phyloP scores from a whole-genome alignment of 2,113 vertebrate genomes.

The Neotoma lepida region DNA sequence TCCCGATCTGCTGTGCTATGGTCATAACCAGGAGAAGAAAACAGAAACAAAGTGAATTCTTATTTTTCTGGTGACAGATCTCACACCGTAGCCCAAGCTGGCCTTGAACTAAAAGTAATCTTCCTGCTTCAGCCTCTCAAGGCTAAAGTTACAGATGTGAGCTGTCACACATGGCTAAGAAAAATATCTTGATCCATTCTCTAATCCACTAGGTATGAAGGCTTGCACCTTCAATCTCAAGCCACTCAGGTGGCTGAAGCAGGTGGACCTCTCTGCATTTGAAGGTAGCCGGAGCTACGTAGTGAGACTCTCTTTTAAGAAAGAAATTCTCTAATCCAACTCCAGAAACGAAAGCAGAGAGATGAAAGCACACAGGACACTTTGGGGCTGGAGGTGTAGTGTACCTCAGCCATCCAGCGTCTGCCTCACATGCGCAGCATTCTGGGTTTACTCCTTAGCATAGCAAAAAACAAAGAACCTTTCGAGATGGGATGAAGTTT shows the following conservation, averaged over 20 bases:
- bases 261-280: not conserved
- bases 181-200: not conserved
- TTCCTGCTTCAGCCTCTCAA: not conserved
- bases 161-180: not conserved
- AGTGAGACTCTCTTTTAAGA: not conserved
- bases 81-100: not conserved
- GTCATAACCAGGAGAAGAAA: constrained; percentile 10
- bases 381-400: not conserved
- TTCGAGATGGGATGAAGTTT: not conserved
- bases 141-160: not conserved
- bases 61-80: not conserved
- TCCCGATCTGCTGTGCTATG: constrained; percentile 92
- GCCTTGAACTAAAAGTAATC: not conserved
- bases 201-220: not conserved
- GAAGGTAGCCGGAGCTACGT: not conserved
- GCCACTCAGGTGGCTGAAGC: not conserved
- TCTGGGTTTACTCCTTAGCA: not conserved
- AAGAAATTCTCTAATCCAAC: not conserved
- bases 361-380: not conserved
- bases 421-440: not conserved
- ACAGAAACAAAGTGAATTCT: not conserved
- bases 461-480: not conserved
- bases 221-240: not conserved
- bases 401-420: not conserved
- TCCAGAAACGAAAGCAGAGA: not conserved